phyloP scores from a whole-genome alignment of 2,888 invertebrate species.

The Rhamnusium bicolor region DNA sequence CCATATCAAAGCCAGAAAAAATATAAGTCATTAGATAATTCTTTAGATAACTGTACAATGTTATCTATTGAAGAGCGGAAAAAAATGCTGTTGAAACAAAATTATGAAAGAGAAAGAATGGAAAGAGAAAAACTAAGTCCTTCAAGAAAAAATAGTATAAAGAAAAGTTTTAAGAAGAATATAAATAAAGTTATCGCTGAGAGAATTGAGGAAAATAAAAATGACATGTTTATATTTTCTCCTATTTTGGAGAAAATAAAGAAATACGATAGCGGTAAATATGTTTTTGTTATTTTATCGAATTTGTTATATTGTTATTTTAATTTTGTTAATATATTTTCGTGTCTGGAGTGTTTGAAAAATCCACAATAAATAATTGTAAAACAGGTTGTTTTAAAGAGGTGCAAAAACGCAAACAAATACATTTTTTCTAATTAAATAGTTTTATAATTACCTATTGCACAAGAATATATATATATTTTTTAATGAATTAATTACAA shows the following conservation, averaged over 20 bases:
- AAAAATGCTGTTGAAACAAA: constrained; percentile 52
- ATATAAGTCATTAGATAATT: constrained; percentile 51
- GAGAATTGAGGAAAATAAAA: constrained; percentile 8
- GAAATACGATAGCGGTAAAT: constrained; percentile 46
- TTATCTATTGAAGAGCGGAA: constrained; percentile 57
- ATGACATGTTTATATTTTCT: constrained; percentile 23
- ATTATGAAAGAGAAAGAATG: constrained; percentile 48
- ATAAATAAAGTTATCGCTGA: constrained; percentile 4
- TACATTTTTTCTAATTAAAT: too few relatives aligned
- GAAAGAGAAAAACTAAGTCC: constrained; percentile 20
- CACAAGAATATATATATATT: too few relatives aligned
- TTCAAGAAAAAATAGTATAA: constrained; percentile 21
- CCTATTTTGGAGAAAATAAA: constrained; percentile 39
- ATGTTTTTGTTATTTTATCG: neutral
- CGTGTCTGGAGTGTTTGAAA: too few relatives aligned
- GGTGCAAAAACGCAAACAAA: too few relatives aligned
- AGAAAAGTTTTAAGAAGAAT: constrained; percentile 13
- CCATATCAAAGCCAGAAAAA: constrained; percentile 33
- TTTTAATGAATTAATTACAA: too few relatives aligned
- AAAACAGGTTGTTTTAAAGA: too few relatives aligned
- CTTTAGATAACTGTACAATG: constrained; percentile 50
- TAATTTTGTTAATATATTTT: neutral
- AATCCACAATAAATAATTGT: too few relatives aligned
- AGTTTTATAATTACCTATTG: too few relatives aligned
- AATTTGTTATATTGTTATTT: neutral